These are phyloP conservation scores for Scaptodrosophila latifasciaeformis DNA, from an alignment of 2,888 invertebrate species.

Conservation along the genomic window DNA sequence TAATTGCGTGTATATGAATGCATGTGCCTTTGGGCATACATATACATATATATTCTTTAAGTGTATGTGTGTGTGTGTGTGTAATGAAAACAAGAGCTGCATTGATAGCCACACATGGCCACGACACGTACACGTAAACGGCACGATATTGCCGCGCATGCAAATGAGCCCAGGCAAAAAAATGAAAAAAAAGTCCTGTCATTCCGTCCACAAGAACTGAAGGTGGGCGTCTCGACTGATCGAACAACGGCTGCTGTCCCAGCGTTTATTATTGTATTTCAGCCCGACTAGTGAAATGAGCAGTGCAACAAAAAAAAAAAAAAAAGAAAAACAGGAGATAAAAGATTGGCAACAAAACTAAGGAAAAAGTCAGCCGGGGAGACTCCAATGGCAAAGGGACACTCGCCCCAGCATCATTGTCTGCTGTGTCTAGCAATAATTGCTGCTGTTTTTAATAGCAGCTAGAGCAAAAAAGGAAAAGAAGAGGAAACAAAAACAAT, in stretches of 20 bases:
- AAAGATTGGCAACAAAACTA: neutral
- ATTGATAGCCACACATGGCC: conserved; percentile 31
- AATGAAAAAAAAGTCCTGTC: conserved; percentile 5
- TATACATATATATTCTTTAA: neutral
- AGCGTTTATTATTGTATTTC: conserved; percentile 53
- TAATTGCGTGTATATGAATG: too few relatives aligned
- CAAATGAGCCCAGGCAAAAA: conserved; percentile 46
- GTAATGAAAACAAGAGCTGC: conserved; percentile 14
- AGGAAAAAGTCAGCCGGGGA: too few relatives aligned
- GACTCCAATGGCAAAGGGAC: too few relatives aligned
- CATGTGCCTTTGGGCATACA: neutral
- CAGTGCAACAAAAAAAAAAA: conserved; percentile 22
- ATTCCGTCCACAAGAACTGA: conserved; percentile 2
- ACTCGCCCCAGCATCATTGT: neutral
- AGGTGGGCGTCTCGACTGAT: conserved; percentile 30
- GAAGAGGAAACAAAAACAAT: too few relatives aligned
- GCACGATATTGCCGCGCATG: conserved; percentile 35
- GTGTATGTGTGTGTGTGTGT: conserved; percentile 4
- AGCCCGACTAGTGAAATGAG: conserved; percentile 39
- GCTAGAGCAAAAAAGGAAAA: conserved; percentile 25
- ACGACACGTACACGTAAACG: conserved; percentile 38
- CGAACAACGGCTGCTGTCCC: neutral
- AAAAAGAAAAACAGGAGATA: neutral
- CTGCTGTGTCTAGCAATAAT: conserved; percentile 43
- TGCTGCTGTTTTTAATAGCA: conserved; percentile 50